phyloP scores from a whole-genome alignment of 2,888 invertebrate genomes.

The Xanthorhoe spadicearia region DNA sequence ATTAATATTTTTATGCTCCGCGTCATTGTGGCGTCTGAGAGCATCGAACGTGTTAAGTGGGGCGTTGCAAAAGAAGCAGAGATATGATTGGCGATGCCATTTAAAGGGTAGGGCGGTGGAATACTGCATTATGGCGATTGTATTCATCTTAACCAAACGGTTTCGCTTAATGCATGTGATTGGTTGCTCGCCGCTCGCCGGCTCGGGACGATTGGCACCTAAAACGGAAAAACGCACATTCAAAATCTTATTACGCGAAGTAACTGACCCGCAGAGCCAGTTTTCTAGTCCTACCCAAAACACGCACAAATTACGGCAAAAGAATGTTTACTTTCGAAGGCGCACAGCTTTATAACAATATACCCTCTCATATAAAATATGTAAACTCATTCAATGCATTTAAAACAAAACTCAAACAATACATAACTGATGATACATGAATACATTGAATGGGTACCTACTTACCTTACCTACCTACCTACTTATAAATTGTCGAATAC shows the following conservation, averaged over 20 bases:
- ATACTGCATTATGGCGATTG: constrained; percentile 65
- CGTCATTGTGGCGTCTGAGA: constrained; percentile 71
- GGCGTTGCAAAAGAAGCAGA: constrained; percentile 77
- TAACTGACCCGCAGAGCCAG: too few relatives aligned
- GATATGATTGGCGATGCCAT: constrained; percentile 75
- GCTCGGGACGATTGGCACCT: constrained; percentile 54
- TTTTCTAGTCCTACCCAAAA: too few relatives aligned
- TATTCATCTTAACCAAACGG: constrained; percentile 72
- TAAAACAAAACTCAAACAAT: too few relatives aligned
- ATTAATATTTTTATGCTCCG: constrained; percentile 61
- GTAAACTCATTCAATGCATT: too few relatives aligned
- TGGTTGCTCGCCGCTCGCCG: constrained; percentile 48
- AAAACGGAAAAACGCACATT: constrained; percentile 63
- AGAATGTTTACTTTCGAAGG: too few relatives aligned
- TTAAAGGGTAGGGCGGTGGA: constrained; percentile 73
- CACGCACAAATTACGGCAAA: too few relatives aligned
- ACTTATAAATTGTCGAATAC: too few relatives aligned
- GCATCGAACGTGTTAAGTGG: constrained; percentile 58
- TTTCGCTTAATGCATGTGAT: constrained; percentile 72
- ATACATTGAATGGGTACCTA: too few relatives aligned
- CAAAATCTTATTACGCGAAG: constrained; percentile 26
- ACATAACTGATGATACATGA: too few relatives aligned
- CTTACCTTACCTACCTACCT: too few relatives aligned
- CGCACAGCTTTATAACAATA: too few relatives aligned
- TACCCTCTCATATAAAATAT: too few relatives aligned